Evolutionary conservation across 2,888 invertebrate genomes (phyloP), one percentile per base, ranked within the genome.

Genomic region (Agrochola macilenta): DNA sequence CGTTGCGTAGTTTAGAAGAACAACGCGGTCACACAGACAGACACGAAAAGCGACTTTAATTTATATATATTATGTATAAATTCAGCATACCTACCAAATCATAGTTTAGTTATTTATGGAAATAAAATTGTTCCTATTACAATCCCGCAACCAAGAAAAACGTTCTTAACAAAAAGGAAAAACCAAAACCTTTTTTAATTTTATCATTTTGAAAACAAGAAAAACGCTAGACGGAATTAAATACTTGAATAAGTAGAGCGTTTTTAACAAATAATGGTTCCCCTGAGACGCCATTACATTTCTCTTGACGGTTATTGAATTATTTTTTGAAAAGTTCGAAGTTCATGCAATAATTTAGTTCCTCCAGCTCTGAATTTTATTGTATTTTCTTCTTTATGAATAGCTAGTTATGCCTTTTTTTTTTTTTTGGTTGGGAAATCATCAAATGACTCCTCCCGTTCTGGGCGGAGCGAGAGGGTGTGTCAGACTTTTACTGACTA

Each of bases 301-400:
- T 30, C 70, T 65, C 49, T 69, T 4, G 63, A 69, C 76, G 60
- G 71, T 54, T 64, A 70, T 85, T 82, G 69, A 89, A 85, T 88
- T 86, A 83, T 46, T 69, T 78, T n/a, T 78, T 43, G 1, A 46
- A 63, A 69, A 60, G 14, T 70, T 69, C 9, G 5, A 61, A 2
- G 17, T 35, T 65, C 20, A 0, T 39, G 54, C 12, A 5, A 39
- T 35, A 35, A 57, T 52, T 35, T 35, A 2, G 0, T 57, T 39
- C 4, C n/a, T 5, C 14, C 35, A 43, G 12, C 9, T n/a, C 17
- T 20, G 49, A 4, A 17, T 35, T 72, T 23, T 30, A 46, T 30
- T 54, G 35, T 61, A 35, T 39, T 43, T 43, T 43, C 43, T 43
- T 43, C 43, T 9, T 30, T 30, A 30, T 43, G 39, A 39, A 39